Conservation (phyloP, 2,888 invertebrate genomes). For the Xestobium rufovillosum region DNA sequence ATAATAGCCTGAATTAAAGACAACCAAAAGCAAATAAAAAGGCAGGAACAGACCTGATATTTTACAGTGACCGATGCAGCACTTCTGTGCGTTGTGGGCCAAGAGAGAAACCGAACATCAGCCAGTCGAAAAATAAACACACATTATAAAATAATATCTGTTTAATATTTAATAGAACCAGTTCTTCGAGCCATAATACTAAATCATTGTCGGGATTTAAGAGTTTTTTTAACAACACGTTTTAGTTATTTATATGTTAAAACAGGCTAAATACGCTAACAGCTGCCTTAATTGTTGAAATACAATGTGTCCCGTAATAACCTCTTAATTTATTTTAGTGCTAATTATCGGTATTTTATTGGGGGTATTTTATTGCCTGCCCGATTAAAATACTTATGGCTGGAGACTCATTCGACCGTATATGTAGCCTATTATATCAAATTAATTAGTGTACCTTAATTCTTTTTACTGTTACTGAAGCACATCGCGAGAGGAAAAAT, state of each 20-base stretch:
- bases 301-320: constrained; percentile 39
- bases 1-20: constrained; percentile 14
- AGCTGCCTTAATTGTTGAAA: constrained; percentile 39
- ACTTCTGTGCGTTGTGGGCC: constrained; percentile 11
- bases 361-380: constrained; percentile 17
- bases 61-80: constrained; percentile 5
- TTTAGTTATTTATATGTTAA: constrained; percentile 37
- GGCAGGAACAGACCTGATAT: constrained; percentile 1
- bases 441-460: no score
- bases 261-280: constrained; percentile 34
- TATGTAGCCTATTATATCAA: no score
- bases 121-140: constrained; percentile 32
- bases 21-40: constrained; percentile 14
- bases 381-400: no score
- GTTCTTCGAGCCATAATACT: constrained; percentile 34
- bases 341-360: constrained; percentile 35
- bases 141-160: constrained; percentile 38
- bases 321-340: constrained; percentile 39
- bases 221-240: constrained; percentile 36
- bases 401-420: no score
- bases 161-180: constrained; percentile 40
- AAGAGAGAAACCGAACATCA: constrained; percentile 24
- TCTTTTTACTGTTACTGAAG: no score
- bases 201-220: constrained; percentile 40
- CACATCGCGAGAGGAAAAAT: no score